These are phyloP conservation scores for Uropsilus gracilis DNA, from an alignment of 2,113 vertebrate species.

Conservation along the genomic window DNA sequence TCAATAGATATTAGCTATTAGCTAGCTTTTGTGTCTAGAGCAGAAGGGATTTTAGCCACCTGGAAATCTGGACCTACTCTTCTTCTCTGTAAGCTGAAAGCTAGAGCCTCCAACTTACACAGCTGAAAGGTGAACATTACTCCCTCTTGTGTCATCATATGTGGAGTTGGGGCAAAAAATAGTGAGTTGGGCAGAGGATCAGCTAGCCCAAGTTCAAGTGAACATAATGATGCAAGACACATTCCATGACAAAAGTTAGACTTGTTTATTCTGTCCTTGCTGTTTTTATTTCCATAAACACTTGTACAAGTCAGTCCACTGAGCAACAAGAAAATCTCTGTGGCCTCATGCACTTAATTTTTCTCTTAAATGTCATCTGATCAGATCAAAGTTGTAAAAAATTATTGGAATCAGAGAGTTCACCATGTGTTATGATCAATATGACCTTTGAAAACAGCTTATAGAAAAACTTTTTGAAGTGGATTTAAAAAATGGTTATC, in stretches of 20 bases:
- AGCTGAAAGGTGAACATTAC: background rate
- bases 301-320: background rate
- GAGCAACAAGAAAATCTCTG: background rate
- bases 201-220: background rate
- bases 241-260: background rate
- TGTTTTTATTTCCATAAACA: constrained; percentile 11
- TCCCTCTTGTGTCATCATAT: background rate
- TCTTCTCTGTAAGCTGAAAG: background rate
- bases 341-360: background rate
- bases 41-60: background rate
- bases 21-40: background rate
- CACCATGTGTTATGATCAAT: background rate
- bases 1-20: background rate
- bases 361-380: background rate
- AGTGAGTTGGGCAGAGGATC: background rate
- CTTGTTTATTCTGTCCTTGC: background rate
- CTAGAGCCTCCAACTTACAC: background rate
- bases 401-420: background rate
- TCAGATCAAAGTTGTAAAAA: background rate
- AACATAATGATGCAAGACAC: background rate
- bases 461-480: background rate
- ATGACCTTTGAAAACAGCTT: background rate
- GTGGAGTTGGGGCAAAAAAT: background rate
- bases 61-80: background rate
- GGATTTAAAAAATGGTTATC: background rate